Percentiles rank a stretch among this genome's conserved stretches.
These are phyloP conservation scores for Halcyon leucocephala DNA, from an alignment of 2,797 vertebrate species.

Conservation along the genomic window DNA sequence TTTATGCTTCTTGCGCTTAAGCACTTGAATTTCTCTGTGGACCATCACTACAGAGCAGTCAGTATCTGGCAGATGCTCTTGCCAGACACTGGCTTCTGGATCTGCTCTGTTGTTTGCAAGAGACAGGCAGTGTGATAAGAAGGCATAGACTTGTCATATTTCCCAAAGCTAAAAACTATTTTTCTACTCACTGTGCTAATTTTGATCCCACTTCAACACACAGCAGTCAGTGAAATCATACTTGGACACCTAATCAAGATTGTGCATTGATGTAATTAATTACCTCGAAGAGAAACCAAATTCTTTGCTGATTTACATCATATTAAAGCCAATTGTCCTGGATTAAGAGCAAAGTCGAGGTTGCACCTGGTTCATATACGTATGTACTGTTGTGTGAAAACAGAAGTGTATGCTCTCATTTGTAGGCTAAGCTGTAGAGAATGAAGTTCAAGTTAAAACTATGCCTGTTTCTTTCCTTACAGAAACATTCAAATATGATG, in stretches of 20 bases:
- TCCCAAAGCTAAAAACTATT: neutral
- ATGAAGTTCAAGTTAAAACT: neutral
- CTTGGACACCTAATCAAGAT: neutral
- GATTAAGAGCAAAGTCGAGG: neutral
- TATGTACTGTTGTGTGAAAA: neutral
- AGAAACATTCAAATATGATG: neutral
- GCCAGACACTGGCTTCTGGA: neutral
- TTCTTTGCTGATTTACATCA: neutral
- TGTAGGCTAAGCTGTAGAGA: neutral
- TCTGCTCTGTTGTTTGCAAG: neutral
- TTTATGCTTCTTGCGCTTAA: neutral
- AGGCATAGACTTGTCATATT: neutral
- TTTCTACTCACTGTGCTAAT: neutral
- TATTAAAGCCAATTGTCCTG: neutral
- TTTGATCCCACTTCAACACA: neutral
- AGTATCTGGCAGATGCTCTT: neutral
- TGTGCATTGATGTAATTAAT: neutral
- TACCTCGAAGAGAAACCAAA: neutral
- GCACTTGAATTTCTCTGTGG: neutral
- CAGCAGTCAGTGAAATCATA: neutral
- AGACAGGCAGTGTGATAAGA: neutral
- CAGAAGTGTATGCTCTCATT: fast-evolving
- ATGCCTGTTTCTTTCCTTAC: neutral
- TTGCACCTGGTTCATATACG: neutral
- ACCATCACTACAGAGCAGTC: fast-evolving